phyloP scores from a whole-genome alignment of 2,113 vertebrate species.

The Tachysurus fulvidraco region DNA sequence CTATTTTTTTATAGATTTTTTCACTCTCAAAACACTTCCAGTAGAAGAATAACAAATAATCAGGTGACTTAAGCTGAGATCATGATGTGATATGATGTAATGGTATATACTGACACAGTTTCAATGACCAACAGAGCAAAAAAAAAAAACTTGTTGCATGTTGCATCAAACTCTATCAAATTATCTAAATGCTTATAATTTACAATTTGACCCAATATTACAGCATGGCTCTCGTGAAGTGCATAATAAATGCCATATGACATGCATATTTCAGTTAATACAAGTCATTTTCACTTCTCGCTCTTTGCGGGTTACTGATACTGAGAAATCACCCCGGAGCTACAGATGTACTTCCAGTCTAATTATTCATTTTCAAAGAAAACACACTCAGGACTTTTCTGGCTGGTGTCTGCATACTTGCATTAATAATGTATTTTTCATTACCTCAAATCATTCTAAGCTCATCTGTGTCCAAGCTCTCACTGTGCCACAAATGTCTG shows the following conservation, averaged over 20 bases:
- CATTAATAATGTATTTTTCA: constrained; percentile 31
- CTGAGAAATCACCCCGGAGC: constrained; percentile 21
- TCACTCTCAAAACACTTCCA: not conserved
- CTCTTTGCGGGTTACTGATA: constrained; percentile 29
- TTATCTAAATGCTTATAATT: not conserved
- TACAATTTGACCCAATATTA: not conserved
- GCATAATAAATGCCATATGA: constrained; percentile 6
- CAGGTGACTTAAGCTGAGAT: not conserved
- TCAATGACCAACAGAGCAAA: not conserved
- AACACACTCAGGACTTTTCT: constrained; percentile 6
- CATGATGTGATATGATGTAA: not conserved
- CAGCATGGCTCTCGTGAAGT: not conserved
- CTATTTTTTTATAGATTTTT: not conserved
- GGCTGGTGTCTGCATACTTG: constrained; percentile 2
- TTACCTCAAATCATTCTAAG: not conserved
- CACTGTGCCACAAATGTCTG: not conserved
- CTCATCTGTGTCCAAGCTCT: not conserved
- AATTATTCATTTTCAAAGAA: constrained; percentile 35
- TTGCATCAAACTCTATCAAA: not conserved
- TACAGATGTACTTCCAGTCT: constrained; percentile 21
- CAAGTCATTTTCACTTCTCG: constrained; percentile 11
- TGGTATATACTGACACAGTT: not conserved
- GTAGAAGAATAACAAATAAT: not conserved
- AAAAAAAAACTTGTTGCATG: not conserved
- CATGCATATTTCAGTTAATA: constrained; percentile 7